Percentiles rank a stretch among this genome's conserved stretches.
Conservation (phyloP, 2,797 vertebrate genomes). For the Dendrocincla fuliginosa region DNA sequence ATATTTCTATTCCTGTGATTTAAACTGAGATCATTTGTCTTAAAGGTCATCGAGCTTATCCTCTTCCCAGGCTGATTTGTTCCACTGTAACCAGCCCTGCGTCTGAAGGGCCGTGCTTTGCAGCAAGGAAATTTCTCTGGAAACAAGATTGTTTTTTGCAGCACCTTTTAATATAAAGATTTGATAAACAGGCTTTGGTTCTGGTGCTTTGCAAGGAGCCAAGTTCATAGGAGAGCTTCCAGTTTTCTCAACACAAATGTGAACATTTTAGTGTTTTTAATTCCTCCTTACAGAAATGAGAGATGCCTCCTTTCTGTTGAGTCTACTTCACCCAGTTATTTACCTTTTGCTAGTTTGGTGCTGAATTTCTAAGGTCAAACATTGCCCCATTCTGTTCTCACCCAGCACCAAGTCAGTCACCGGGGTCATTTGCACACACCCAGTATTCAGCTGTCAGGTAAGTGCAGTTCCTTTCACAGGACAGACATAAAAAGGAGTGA, state of each 20-base stretch:
- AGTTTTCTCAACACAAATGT: neutral
- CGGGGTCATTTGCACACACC: neutral
- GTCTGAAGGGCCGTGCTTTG: neutral
- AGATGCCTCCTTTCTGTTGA: neutral
- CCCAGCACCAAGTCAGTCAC: fast-evolving
- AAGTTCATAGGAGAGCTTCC: neutral
- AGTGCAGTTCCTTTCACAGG: neutral
- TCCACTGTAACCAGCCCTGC: neutral
- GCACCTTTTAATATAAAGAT: neutral
- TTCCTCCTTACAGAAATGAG: neutral
- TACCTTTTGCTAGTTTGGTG: neutral
- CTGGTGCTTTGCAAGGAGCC: neutral
- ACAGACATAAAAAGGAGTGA: neutral
- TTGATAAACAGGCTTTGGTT: neutral
- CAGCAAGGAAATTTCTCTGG: neutral
- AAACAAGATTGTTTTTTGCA: neutral
- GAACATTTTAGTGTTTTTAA: neutral
- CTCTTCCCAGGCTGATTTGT: neutral
- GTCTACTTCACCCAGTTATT: neutral
- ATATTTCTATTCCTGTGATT: neutral
- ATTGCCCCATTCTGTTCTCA: neutral
- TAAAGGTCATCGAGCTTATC: neutral
- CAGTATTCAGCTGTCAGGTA: neutral
- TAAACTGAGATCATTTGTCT: neutral
- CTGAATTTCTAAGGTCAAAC: neutral